Evolutionary conservation across 2,113 vertebrate genomes (phyloP).

Genomic region (Dryoscopus gambensis): DNA sequence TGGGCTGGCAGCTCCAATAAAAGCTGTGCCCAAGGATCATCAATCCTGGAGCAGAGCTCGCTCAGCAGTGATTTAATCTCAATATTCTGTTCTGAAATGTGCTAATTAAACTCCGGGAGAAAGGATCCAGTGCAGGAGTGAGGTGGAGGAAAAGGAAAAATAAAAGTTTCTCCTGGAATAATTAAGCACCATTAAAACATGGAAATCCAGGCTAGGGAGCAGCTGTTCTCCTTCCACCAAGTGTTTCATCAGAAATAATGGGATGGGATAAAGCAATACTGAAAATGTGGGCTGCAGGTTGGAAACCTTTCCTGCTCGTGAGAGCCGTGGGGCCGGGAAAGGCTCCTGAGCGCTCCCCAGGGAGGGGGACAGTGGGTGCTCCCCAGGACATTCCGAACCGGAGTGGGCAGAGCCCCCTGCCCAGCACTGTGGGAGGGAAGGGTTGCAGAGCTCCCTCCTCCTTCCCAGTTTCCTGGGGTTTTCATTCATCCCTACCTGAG

Average conservation of each 20-base stretch:
- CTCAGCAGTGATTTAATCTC: background rate
- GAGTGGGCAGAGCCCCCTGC: background rate
- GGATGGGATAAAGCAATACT: background rate
- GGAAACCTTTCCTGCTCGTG: background rate
- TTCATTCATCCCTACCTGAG: background rate
- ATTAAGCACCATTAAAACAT: constrained; percentile 16
- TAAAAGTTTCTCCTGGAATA: constrained; percentile 28
- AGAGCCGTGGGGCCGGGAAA: background rate
- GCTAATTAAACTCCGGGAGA: constrained; percentile 33
- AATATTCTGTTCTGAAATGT: background rate
- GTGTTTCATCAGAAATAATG: background rate
- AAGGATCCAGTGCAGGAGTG: background rate
- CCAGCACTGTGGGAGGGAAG: background rate
- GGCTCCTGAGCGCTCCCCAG: background rate
- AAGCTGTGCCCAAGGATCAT: background rate
- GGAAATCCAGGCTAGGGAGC: constrained; percentile 28
- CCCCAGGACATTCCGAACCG: background rate
- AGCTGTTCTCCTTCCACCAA: background rate
- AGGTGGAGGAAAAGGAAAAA: background rate
- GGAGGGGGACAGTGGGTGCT: rapidly evolving
- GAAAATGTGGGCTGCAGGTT: background rate
- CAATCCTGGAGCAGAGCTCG: background rate
- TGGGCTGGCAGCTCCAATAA: background rate
- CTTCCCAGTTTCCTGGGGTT: background rate
- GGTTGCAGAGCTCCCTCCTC: background rate